Evolutionary conservation across 2,113 vertebrate species (phyloP), one percentile per base, ranked within the genome.

Genomic region (Protobothrops flavoviridis): DNA sequence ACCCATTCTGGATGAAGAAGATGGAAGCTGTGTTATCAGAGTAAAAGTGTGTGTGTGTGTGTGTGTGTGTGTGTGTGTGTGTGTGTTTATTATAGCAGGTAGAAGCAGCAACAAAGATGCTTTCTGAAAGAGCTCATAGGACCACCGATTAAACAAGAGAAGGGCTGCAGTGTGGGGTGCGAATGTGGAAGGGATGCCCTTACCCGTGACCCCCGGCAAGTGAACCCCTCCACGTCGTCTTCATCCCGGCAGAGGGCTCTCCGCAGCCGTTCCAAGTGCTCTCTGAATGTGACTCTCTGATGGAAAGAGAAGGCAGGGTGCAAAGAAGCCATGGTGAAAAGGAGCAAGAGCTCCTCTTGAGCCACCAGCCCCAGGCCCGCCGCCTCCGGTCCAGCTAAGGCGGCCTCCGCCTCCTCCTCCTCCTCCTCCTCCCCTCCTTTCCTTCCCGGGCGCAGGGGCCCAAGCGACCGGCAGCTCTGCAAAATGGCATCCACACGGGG

Each of bases 281-380:
- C 98, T 69, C 98, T 95, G 93, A 99, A 97, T 17, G 98, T 98
- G 96, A 99, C 99, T 93, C 99, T 98, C 96, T 99, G 99, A 97
- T 99, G 99, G 96, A 99, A 99, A 50, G 98, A 98, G 95, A 99
- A 99, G 43, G 99, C 99, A 59, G 99, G 99, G 97, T 99, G 99
- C 50, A 99, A 96, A 1, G 99, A 99, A 57, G 99, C 99, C 99
- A 99, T 99, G 93, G 99, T 99, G 94, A 99, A 99, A 11, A 99
- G 99, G 97, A 99, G 97, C 39, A 98, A 98, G 95, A 99, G 94
- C 96, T 99, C 99, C 95, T 99, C 98, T 95, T 98, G 98, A 48
- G 97, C 98, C 92, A 97, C 90, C 48, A 93, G 95, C 61, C 96
- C 97, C 89, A 98, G 96, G 92, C 95, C 97, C 21, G 95, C 48